A percentile compares a stretch with the other conserved stretches of the same genome.
Evolutionary conservation across 2,888 invertebrate species (phyloP).

Genomic region (Agrochola circellaris): DNA sequence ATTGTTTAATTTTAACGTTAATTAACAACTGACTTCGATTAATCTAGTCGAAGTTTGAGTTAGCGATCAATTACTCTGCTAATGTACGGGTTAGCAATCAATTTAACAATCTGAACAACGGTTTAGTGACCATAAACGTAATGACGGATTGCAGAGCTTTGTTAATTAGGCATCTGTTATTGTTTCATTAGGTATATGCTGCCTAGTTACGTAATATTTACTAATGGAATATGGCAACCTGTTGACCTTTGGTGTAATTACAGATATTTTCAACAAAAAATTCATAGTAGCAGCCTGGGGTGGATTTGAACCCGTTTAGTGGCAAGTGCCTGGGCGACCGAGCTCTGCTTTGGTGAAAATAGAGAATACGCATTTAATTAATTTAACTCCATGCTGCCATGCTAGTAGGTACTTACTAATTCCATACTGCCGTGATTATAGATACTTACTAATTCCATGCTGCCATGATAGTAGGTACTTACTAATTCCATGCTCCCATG

Average conservation of each 20-base stretch:
- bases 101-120: constrained; percentile 46
- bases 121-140: constrained; percentile 28
- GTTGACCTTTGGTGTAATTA: not conserved
- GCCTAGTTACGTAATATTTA: constrained; percentile 18
- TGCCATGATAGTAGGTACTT: too few species aligned
- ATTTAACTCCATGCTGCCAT: too few species aligned
- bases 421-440: too few species aligned
- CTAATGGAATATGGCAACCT: not conserved
- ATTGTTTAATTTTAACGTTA: constrained; percentile 60
- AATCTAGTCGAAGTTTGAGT: constrained; percentile 39
- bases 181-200: constrained; percentile 1
- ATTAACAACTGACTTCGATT: constrained; percentile 51
- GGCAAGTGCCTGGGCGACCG: too few species aligned
- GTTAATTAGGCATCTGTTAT: constrained; percentile 28
- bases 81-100: constrained; percentile 45
- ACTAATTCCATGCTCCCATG: too few species aligned
- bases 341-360: too few species aligned
- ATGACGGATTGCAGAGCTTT: constrained; percentile 29
- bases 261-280: not conserved
- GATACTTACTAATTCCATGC: too few species aligned
- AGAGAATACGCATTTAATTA: too few species aligned
- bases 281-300: not conserved
- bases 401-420: too few species aligned
- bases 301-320: not conserved
- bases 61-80: constrained; percentile 49